These are phyloP conservation scores for Saguinus imperator DNA, from an alignment of 2,113 vertebrate species.

Conservation along the genomic window DNA sequence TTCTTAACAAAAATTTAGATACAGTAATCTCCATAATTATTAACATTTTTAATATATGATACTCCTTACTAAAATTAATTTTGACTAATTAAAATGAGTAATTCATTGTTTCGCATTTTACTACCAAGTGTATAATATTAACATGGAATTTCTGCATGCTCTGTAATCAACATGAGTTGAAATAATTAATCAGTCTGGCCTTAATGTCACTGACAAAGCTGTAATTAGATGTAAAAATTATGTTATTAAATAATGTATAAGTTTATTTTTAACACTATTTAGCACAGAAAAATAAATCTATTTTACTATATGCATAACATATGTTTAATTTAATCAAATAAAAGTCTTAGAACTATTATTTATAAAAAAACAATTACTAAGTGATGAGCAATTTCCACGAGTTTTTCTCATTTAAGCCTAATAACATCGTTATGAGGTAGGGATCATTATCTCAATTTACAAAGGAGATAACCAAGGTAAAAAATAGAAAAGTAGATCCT, in stretches of 20 bases:
- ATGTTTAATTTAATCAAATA: not conserved
- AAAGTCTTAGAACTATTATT: not conserved
- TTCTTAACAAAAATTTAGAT: not conserved
- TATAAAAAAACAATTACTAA: not conserved
- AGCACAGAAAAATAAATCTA: not conserved
- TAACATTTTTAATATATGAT: not conserved
- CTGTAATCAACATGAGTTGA: not conserved
- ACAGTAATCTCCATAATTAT: not conserved
- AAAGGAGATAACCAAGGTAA: not conserved
- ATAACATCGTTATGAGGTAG: not conserved
- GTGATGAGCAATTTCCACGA: not conserved
- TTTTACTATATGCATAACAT: not conserved
- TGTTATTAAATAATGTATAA: not conserved
- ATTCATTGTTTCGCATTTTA: not conserved
- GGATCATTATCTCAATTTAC: not conserved
- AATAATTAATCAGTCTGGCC: not conserved
- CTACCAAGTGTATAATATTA: not conserved
- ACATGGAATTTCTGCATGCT: not conserved
- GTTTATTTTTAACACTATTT: not conserved
- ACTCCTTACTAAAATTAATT: not conserved
- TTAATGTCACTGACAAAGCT: not conserved
- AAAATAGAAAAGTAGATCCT: not conserved
- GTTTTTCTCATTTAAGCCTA: not conserved
- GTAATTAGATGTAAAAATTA: not conserved
- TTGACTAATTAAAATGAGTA: not conserved